A percentile compares a stretch with the other conserved stretches of the same genome.
phyloP scores from a whole-genome alignment of 2,797 vertebrate species.

The Xenopus petersii region DNA sequence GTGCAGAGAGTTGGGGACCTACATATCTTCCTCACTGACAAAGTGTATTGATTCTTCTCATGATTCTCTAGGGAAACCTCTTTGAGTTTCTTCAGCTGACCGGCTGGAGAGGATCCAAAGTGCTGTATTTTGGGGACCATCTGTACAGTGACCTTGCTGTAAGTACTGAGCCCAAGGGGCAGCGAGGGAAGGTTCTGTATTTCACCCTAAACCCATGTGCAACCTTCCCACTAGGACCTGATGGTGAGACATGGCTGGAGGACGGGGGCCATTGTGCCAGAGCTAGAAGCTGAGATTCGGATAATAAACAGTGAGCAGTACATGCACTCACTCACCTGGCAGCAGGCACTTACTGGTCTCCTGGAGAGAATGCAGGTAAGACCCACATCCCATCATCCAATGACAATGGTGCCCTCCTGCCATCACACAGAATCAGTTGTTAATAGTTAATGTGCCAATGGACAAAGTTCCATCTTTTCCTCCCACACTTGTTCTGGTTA shows the following conservation, averaged over 20 bases:
- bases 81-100: constrained; percentile 79
- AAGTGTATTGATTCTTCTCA: not conserved
- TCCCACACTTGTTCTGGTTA: no score
- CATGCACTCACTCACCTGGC: constrained; percentile 76
- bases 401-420: no score
- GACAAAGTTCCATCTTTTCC: no score
- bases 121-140: constrained; percentile 84
- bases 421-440: no score
- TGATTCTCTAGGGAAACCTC: constrained; percentile 71
- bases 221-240: constrained; percentile 65
- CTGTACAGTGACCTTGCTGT: constrained; percentile 85
- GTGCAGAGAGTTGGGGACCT: no score
- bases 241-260: constrained; percentile 82
- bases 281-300: constrained; percentile 77
- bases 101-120: constrained; percentile 79
- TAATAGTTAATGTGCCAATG: no score
- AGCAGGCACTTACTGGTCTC: constrained; percentile 80
- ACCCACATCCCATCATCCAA: no score
- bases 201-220: no score
- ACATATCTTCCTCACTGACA: not conserved
- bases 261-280: constrained; percentile 79
- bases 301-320: constrained; percentile 78
- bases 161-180: constrained; percentile 46
- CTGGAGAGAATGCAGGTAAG: constrained; percentile 79
- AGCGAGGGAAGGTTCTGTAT: not conserved